Evolutionary conservation across 2,888 invertebrate species (phyloP).

Genomic region (Galerucella nymphaeae): DNA sequence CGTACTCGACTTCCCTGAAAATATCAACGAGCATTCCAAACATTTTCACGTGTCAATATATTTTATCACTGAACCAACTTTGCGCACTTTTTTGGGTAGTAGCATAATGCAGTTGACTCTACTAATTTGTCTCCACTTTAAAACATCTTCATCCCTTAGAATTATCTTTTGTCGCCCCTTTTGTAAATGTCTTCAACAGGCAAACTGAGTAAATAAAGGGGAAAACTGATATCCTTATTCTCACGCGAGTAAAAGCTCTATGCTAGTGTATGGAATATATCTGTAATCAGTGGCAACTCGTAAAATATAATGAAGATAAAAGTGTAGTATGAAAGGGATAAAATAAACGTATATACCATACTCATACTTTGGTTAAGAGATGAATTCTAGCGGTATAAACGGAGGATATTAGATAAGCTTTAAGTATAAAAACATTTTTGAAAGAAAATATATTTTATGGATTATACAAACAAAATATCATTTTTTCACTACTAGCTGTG

Average conservation of each 20-base stretch:
- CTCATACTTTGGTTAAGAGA: constrained; percentile 16
- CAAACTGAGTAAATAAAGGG: constrained; percentile 56
- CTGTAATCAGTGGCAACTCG: constrained; percentile 34
- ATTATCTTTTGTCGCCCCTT: constrained; percentile 46
- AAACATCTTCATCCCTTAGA: constrained; percentile 37
- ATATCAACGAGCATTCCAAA: constrained; percentile 3
- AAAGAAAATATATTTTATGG: background rate
- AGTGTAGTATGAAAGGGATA: constrained; percentile 22
- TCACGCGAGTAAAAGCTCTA: constrained; percentile 17
- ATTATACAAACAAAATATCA: too few relatives aligned
- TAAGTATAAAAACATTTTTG: background rate
- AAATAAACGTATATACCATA: constrained; percentile 17
- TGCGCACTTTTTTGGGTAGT: constrained; percentile 11
- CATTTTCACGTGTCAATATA: constrained; percentile 4
- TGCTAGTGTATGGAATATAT: constrained; percentile 20
- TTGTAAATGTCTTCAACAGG: constrained; percentile 50
- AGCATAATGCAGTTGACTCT: constrained; percentile 37
- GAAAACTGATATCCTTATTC: constrained; percentile 41
- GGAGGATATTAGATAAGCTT: constrained; percentile 6
- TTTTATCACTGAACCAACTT: constrained; percentile 13
- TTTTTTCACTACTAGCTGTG: too few relatives aligned
- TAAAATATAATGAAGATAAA: constrained; percentile 28
- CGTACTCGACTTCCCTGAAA: background rate
- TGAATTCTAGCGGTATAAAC: background rate
- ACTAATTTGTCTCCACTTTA: constrained; percentile 33